phyloP scores from a whole-genome alignment of 2,797 vertebrate genomes.

The Ceyx erithaca region DNA sequence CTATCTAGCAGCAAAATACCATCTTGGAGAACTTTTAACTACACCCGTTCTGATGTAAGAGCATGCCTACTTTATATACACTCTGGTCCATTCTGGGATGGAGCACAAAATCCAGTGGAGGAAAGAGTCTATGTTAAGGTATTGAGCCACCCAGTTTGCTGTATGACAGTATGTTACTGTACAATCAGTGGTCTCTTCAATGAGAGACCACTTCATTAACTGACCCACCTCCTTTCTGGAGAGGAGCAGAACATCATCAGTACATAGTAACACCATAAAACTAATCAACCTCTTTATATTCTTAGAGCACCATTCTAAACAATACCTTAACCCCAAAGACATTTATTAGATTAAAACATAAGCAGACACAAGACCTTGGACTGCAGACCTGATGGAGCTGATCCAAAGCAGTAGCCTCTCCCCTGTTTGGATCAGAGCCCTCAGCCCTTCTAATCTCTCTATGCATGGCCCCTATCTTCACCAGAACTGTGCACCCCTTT shows the following conservation, averaged over 20 bases:
- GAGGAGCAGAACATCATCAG: not conserved
- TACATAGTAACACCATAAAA: not conserved
- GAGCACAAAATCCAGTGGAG: not conserved
- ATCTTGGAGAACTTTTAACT: not conserved
- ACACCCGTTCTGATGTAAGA: not conserved
- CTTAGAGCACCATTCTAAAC: not conserved
- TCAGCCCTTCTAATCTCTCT: not conserved
- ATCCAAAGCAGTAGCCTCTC: not conserved
- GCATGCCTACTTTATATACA: not conserved
- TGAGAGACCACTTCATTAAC: not conserved
- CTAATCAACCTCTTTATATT: not conserved
- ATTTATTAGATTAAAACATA: not conserved
- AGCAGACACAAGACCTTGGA: not conserved
- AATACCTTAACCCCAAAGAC: not conserved
- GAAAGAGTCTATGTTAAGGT: not conserved
- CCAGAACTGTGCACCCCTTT: not conserved
- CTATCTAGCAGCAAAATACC: not conserved
- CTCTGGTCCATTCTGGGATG: not conserved
- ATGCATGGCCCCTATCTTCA: not conserved
- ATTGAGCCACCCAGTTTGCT: not conserved
- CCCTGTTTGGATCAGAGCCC: not conserved
- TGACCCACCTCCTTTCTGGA: accelerated
- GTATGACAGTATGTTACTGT: not conserved
- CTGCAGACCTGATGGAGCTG: not conserved
- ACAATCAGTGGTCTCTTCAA: not conserved